phyloP scores from a whole-genome alignment of 2,888 invertebrate genomes.

The Parelbella ahira region DNA sequence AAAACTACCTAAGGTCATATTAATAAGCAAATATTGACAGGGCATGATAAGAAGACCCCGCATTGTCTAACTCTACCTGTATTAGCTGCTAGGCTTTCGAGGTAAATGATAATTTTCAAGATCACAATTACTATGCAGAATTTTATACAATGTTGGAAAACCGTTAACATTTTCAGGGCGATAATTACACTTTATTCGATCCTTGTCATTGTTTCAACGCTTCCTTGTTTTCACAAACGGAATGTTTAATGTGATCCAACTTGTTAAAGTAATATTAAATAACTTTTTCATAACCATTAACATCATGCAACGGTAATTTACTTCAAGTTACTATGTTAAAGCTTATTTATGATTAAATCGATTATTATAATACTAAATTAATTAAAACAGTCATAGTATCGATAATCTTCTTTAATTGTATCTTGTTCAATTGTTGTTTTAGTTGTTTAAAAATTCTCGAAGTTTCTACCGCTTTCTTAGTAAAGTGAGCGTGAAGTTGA shows the following conservation, averaged over 20 bases:
- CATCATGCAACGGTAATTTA: too few species aligned
- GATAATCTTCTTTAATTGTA: too few species aligned
- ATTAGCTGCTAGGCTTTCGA: conserved; percentile 26
- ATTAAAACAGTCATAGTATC: too few species aligned
- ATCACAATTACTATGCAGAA: conserved; percentile 7
- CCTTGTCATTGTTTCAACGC: not conserved
- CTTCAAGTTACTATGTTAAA: too few species aligned
- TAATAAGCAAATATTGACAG: conserved; percentile 51
- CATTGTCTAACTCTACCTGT: conserved; percentile 50
- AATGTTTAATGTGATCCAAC: too few species aligned
- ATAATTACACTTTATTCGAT: too few species aligned
- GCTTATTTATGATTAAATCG: too few species aligned
- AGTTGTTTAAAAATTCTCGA: too few species aligned
- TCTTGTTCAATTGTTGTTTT: too few species aligned
- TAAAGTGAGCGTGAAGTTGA: conserved; percentile 31
- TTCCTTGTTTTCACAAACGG: conserved; percentile 9
- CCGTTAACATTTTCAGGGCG: not conserved
- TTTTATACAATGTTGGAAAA: not conserved
- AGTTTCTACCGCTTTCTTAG: conserved; percentile 10
- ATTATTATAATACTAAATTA: too few species aligned
- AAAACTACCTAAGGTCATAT: conserved; percentile 55
- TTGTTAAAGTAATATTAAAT: too few species aligned
- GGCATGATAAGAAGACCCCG: conserved; percentile 57
- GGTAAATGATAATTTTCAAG: conserved; percentile 25
- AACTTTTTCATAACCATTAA: too few species aligned